Evolutionary conservation across 2,797 vertebrate genomes (phyloP).

Genomic region (Artibeus lituratus): DNA sequence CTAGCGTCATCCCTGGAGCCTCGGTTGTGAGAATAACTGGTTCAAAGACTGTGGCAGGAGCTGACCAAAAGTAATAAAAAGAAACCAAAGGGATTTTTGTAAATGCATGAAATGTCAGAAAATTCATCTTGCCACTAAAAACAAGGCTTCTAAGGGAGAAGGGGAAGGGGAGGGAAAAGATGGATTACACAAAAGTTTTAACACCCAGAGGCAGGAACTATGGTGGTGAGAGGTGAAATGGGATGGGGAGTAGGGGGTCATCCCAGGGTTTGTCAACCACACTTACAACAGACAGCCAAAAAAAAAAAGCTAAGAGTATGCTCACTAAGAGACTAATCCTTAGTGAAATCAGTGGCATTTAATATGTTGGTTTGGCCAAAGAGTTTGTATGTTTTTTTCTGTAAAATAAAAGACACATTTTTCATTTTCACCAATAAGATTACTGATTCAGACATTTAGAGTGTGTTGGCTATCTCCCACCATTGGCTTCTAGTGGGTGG

Average conservation of each 20-base stretch:
- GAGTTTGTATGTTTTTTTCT: not conserved
- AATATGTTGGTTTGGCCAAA: not conserved
- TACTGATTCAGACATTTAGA: not conserved
- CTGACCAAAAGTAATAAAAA: constrained; percentile 66
- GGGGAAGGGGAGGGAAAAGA: not conserved
- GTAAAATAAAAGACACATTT: not conserved
- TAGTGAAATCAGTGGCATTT: not conserved
- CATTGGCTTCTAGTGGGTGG: not conserved
- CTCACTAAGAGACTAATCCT: not conserved
- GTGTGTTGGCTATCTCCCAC: not conserved
- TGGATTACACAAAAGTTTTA: not conserved
- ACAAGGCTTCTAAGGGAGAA: not conserved
- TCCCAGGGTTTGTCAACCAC: not conserved
- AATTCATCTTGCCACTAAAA: constrained; percentile 1
- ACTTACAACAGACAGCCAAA: not conserved
- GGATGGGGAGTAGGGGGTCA: not conserved
- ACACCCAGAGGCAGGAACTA: not conserved
- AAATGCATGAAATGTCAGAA: not conserved
- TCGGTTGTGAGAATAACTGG: constrained; percentile 69
- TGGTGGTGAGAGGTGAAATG: not conserved
- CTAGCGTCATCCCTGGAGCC: constrained; percentile 64
- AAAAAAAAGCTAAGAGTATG: not conserved
- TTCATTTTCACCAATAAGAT: not conserved
- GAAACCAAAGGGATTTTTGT: constrained; percentile 38
- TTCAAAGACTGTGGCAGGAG: constrained; percentile 72